Percentiles rank a stretch among this genome's conserved stretches.
These are phyloP conservation scores for Tyrophagus putrescentiae DNA, from an alignment of 1,140 invertebrate species.

Conservation along the genomic window DNA sequence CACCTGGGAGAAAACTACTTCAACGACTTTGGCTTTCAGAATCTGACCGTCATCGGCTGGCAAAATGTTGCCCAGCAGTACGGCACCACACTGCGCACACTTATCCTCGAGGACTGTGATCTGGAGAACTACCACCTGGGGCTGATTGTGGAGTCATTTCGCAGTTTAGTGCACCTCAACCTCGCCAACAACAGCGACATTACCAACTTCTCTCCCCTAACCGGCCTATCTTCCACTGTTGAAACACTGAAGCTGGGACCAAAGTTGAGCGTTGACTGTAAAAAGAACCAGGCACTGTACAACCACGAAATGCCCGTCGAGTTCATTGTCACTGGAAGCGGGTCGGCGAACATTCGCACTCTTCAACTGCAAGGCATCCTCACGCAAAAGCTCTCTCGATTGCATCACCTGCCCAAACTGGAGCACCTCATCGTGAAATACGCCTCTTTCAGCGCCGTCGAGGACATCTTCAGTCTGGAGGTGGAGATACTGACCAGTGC, in stretches of 20 bases:
- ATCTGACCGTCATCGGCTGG: neutral
- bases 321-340: neutral
- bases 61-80: neutral
- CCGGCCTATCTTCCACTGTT: neutral
- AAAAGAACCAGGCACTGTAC: constrained; percentile 3
- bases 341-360: neutral
- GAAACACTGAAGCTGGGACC: constrained; percentile 1
- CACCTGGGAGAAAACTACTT: constrained; percentile 4
- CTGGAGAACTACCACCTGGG: constrained; percentile 6
- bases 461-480: constrained; percentile 4
- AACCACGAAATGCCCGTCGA: constrained; percentile 4
- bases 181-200: neutral
- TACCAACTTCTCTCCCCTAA: constrained; percentile 1
- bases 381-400: neutral
- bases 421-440: constrained; percentile 2
- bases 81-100: neutral
- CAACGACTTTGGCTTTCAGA: constrained; percentile 10
- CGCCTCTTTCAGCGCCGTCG: neutral
- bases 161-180: neutral
- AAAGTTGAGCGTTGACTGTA: neutral
- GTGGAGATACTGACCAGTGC: neutral
- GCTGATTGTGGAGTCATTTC: neutral
- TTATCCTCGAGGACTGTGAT: constrained; percentile 5
- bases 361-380: constrained; percentile 8
- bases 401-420: neutral